These are phyloP conservation scores for Microplitis manilae DNA, from an alignment of 2,888 invertebrate genomes.

Conservation along the genomic window DNA sequence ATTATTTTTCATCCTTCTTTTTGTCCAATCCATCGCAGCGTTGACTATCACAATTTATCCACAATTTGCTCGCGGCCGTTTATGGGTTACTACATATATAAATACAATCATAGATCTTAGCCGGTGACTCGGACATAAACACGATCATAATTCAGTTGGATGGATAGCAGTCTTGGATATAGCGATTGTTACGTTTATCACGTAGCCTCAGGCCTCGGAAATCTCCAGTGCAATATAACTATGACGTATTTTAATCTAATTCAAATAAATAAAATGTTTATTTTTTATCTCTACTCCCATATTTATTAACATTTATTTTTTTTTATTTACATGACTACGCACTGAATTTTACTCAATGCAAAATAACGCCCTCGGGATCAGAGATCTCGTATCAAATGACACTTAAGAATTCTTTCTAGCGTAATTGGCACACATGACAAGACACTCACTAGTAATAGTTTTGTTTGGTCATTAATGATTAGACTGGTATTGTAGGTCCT, in stretches of 20 bases:
- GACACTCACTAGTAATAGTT: slow-evolving; percentile 11
- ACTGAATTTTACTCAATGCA: slow-evolving; percentile 14
- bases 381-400: slow-evolving; percentile 2
- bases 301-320: slow-evolving; percentile 13
- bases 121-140: slow-evolving; percentile 47
- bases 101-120: slow-evolving; percentile 47
- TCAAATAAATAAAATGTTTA: slow-evolving; percentile 43
- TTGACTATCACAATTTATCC: background rate
- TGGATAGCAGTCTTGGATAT: slow-evolving; percentile 25
- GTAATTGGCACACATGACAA: slow-evolving; percentile 36
- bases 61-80: slow-evolving; percentile 21
- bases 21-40: background rate
- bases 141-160: slow-evolving; percentile 52
- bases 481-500: background rate
- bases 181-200: slow-evolving; percentile 49
- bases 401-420: slow-evolving; percentile 3
- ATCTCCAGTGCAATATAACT: slow-evolving; percentile 38
- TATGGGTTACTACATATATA: slow-evolving; percentile 19
- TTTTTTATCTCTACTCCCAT: slow-evolving; percentile 11
- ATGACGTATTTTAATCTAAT: slow-evolving; percentile 40
- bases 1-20: background rate
- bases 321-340: background rate
- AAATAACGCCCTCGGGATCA: slow-evolving; percentile 32
- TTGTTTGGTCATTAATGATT: slow-evolving; percentile 2
- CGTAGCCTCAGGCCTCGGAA: slow-evolving; percentile 41